Conservation (phyloP, 2,113 vertebrate genomes). For the Xyliphius kryptos region DNA sequence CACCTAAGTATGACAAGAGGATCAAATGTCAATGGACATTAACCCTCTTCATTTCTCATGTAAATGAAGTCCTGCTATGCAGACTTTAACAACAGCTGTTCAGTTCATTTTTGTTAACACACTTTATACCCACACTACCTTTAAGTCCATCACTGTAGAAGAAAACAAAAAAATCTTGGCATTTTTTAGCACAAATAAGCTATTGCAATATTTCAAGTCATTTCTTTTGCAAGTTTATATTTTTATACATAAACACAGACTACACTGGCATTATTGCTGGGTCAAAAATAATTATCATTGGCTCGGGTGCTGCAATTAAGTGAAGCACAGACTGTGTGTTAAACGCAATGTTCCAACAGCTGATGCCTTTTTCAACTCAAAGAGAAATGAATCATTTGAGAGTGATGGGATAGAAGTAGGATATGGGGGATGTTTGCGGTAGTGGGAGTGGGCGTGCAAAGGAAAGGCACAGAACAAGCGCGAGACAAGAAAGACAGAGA, state of each 20-base stretch:
- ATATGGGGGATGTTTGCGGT: slow-evolving; percentile 17
- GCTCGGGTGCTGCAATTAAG: slow-evolving; percentile 54
- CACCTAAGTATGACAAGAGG: slow-evolving; percentile 24
- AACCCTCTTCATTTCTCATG: slow-evolving; percentile 8
- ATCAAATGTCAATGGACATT: background rate
- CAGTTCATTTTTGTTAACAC: slow-evolving; percentile 3
- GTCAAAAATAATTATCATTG: slow-evolving; percentile 46
- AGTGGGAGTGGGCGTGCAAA: slow-evolving; percentile 11
- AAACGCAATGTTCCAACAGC: slow-evolving; percentile 44
- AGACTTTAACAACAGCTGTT: slow-evolving; percentile 23
- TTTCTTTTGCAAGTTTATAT: slow-evolving; percentile 9
- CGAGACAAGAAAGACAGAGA: background rate
- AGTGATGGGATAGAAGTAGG: slow-evolving; percentile 29
- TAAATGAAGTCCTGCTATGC: slow-evolving; percentile 15
- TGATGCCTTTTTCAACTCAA: slow-evolving; percentile 41
- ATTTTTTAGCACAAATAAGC: no score
- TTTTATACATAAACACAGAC: background rate
- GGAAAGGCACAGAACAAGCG: background rate
- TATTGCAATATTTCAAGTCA: no score
- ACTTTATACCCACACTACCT: slow-evolving; percentile 1
- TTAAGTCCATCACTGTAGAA: background rate
- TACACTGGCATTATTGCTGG: slow-evolving; percentile 17
- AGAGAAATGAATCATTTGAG: slow-evolving; percentile 48
- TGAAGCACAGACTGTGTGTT: slow-evolving; percentile 48
- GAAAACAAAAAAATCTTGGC: background rate